These are phyloP conservation scores for Drosophila antonietae DNA, from an alignment of 2,888 invertebrate genomes.

Conservation along the genomic window DNA sequence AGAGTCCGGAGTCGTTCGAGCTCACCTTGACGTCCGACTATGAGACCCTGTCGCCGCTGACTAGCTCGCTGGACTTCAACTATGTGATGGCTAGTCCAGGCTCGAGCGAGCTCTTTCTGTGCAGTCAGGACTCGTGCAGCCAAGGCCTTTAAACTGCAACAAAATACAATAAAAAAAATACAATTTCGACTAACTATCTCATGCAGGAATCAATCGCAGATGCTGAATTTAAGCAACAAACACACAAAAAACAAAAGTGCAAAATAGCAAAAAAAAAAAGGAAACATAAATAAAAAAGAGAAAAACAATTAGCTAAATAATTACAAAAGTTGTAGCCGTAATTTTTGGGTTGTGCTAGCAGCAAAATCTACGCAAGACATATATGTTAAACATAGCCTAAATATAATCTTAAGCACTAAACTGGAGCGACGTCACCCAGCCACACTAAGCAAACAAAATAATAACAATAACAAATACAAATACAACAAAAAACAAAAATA, in stretches of 20 bases:
- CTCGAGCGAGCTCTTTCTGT: constrained; percentile 29
- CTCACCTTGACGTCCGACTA: constrained; percentile 67
- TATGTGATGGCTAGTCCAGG: constrained; percentile 42
- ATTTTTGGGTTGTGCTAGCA: constrained; percentile 66
- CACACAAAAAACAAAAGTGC: constrained; percentile 2
- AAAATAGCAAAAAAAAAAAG: background rate
- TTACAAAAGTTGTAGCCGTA: constrained; percentile 59
- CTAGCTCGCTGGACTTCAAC: constrained; percentile 72
- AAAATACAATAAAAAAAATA: constrained; percentile 42
- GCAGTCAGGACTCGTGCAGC: constrained; percentile 45
- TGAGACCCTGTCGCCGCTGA: constrained; percentile 73
- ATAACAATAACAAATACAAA: constrained; percentile 7
- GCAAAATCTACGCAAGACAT: constrained; percentile 67
- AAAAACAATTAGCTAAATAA: constrained; percentile 50
- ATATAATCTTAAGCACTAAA: constrained; percentile 28
- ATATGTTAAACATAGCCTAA: constrained; percentile 46
- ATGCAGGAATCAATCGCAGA: constrained; percentile 73
- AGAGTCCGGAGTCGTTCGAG: constrained; percentile 62
- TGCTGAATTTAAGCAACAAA: constrained; percentile 59
- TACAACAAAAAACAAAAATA: constrained; percentile 28
- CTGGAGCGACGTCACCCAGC: constrained; percentile 31
- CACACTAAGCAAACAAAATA: constrained; percentile 39
- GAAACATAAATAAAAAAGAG: constrained; percentile 5
- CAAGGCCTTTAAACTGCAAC: constrained; percentile 30
- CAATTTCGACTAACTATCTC: constrained; percentile 10